A percentile compares a stretch with the other conserved stretches of the same genome.
Evolutionary conservation across 2,113 vertebrate genomes (phyloP).

Genomic region (Notiomystis cincta): DNA sequence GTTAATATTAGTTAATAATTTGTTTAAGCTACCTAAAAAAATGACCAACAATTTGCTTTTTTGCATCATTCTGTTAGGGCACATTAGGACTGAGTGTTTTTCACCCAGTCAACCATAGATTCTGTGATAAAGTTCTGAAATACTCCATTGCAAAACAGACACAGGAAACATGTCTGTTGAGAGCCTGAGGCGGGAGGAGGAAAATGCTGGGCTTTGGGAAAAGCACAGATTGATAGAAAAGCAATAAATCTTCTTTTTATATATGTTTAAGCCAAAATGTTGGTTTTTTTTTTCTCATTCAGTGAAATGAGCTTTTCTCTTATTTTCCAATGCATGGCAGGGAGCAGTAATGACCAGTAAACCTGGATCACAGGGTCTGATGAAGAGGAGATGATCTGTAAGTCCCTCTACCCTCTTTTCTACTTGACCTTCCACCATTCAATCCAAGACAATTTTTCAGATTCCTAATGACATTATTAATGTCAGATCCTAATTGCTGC

Average conservation of each 20-base stretch:
- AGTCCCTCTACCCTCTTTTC: background rate
- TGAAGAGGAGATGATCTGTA: background rate
- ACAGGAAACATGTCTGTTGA: background rate
- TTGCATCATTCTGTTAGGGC: background rate
- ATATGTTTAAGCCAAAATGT: rapidly evolving
- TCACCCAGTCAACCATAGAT: background rate
- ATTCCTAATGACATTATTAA: background rate
- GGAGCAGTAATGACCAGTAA: background rate
- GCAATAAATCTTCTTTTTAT: background rate
- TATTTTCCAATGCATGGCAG: background rate
- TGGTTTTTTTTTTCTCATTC: background rate
- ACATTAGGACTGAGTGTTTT: background rate
- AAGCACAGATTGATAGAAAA: background rate
- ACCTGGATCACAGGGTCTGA: background rate
- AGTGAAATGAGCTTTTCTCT: background rate
- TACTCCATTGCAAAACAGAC: background rate
- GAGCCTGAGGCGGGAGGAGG: background rate
- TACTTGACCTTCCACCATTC: background rate
- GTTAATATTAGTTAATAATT: background rate
- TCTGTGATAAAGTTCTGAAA: background rate
- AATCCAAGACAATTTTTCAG: background rate
- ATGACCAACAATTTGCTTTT: background rate
- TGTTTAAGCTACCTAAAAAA: background rate
- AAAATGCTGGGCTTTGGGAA: background rate
- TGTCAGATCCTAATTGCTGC: background rate